Base-by-base conservation (phyloP, 1,140 invertebrate genomes). In the Plectus sambesii region DNA sequence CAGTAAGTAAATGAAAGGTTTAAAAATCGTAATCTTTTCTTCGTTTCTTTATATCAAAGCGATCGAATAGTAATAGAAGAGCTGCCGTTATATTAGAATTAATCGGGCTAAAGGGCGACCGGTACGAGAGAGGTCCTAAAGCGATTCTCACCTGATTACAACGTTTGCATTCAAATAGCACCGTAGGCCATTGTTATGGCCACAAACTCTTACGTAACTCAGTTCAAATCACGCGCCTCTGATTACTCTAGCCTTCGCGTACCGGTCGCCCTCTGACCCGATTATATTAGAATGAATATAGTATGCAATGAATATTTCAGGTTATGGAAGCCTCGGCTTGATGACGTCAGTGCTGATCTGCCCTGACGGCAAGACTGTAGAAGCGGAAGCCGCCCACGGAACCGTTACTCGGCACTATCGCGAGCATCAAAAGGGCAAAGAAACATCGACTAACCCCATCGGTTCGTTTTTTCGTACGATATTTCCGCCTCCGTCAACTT, bases 381-480 rank as follows among this genome's bases (percentile, higher is more conserved):
- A 96, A 72, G 82, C 89, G 9, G 90, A 97, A 74, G 90, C 90
- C 35, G 90, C 89, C 50, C 90, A 96, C 73, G 90, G 90, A 25
- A 96, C 90, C 1, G 89, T 96, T 0, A 94, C 89, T 0, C 78
- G 90, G 49, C 90, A 96, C 69, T 96, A 82, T 69, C 77, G 89
- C 39, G 78, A 85, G 65, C 82, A 93, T 68, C 88, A 96, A 63
- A 82, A 90, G 74, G 87, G 87, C 39, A 86, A 93, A 70, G 88
- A 94, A 74, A 97, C 90, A 1, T 94, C 88, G 1, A 97, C 90
- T 12, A 97, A 96, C 74, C 84, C 90, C 0, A 93, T 96, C 64
- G 87, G 77, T 78, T 66, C 46, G 60, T 50, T 6, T 9, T 15
- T 22, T 19, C 25, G 6, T 25, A 17, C 25, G 8, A 52, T 8